Evolutionary conservation across 2,113 vertebrate species (phyloP), one percentile per base, ranked within the genome.

Genomic region (Orcinus orca): DNA sequence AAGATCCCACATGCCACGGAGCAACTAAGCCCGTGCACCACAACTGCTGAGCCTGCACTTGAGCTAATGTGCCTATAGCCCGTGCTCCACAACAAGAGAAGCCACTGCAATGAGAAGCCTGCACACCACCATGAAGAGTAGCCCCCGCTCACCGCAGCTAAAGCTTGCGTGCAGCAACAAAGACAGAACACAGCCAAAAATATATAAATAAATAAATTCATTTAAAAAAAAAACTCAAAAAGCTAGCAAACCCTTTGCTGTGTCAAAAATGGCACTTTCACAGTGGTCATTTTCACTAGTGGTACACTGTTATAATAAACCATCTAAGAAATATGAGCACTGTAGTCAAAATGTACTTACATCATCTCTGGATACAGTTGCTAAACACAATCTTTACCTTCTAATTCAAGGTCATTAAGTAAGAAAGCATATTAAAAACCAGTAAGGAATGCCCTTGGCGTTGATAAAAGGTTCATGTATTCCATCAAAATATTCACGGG

Each of bases 361-460:
- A 88, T 44, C 63, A 79, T 50, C 8, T 20, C 47, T 74, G 38
- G 20, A 55, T 91, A 86, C 8, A 53, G 9, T 23, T 33, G 23
- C 76, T 83, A 36, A 68, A 58, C 36, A 20, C 77, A 21, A 50
- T 55, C 53, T 91, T 93, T 65, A 84, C 26, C 62, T 93, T 84
- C 55, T 31, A 92, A 62, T 21, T 74, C 60, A 81, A 96, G 79
- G 29, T 88, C 83, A 85, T 60, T 74, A 82, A 73, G 33, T 53
- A 91, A 87, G 26, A 91, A 92, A 76, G n/a, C 3, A 11, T 86
- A 95, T 31, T 85, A 81, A 89, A 92, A 92, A 47, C 18, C 79
- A 94, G 21, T 63, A 85, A 88, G 26, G 26, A 60, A 41, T 62
- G 15, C 29, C 87, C 55, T 15, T 11, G 26, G 23, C 44, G 60